These are phyloP conservation scores for Leptestheria dahalacensis DNA, from an alignment of 1,140 invertebrate genomes.

Conservation along the genomic window DNA sequence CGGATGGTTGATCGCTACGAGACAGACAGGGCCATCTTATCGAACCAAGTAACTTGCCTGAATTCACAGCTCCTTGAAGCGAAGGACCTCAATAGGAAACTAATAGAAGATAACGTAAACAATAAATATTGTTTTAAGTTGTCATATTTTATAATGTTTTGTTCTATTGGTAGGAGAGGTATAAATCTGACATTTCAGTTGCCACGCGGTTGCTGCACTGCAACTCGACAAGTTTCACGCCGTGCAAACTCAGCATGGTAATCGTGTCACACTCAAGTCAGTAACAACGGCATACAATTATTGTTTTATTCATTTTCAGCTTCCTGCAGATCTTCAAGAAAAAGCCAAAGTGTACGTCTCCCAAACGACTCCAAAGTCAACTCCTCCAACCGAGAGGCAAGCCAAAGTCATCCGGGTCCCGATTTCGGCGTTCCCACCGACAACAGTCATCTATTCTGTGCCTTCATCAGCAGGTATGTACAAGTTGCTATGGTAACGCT, in stretches of 20 bases:
- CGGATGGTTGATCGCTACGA: slow-evolving; percentile 86
- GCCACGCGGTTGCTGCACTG: slow-evolving; percentile 87
- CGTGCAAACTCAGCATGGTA: slow-evolving; percentile 81
- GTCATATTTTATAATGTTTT: slow-evolving; percentile 13
- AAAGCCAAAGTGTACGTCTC: slow-evolving; percentile 43
- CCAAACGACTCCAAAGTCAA: slow-evolving; percentile 26
- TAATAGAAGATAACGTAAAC: slow-evolving; percentile 84
- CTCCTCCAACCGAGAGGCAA: slow-evolving; percentile 30
- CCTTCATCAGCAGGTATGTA: slow-evolving; percentile 23
- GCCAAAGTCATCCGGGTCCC: slow-evolving; percentile 58
- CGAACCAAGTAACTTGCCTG: slow-evolving; percentile 69
- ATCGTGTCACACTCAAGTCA: slow-evolving; percentile 28
- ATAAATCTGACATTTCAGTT: slow-evolving; percentile 84
- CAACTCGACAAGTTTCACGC: slow-evolving; percentile 85
- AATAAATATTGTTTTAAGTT: slow-evolving; percentile 1
- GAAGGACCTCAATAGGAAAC: slow-evolving; percentile 64
- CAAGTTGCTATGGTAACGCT: too few species aligned
- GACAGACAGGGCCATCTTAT: slow-evolving; percentile 71
- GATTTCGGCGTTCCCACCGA: slow-evolving; percentile 69
- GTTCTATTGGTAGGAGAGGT: slow-evolving; percentile 44
- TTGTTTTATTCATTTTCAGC: slow-evolving; percentile 37
- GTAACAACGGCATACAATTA: neutral
- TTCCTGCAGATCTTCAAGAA: slow-evolving; percentile 76
- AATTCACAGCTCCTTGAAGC: slow-evolving; percentile 77
- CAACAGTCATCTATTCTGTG: slow-evolving; percentile 74